Base-by-base conservation (phyloP, 2,797 vertebrate genomes). In the Arvicola amphibius region DNA sequence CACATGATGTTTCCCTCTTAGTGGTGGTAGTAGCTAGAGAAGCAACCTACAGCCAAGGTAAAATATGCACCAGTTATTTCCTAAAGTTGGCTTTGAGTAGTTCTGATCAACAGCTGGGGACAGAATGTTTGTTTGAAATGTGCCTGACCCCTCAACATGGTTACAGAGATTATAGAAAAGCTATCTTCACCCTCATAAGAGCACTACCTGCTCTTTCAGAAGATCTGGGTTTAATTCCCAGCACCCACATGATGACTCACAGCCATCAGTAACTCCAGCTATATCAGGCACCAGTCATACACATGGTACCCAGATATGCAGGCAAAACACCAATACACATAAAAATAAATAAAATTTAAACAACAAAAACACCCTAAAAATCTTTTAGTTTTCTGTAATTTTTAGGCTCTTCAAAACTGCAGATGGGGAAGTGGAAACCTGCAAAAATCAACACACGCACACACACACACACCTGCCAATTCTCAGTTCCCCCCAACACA, bases 401-500 rank as follows among this genome's bases (percentile, higher is more conserved):
- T n/a, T 95, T 87, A 79, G 92, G 53, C 83, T 92, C 94, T 96
- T 34, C 86, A 92, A 56, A 92, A 92, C 23, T 95, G 37, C 8
- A 77, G 56, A 77, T 78, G 73, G 61, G 43, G 46, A 21, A 86
- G 1, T 65, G 1, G 51, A 19, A 59, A 51, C 51, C 63, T 84
- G 4, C n/a, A 96, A 92, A 94, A 92, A 81, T 32, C 3, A 59
- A 92, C 7, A 79, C 46, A 71, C 17, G 71, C 13, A 61, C 29
- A 25, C 37, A 79, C 27, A 59, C 29, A 16, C 51, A 34, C 19
- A 56, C 17, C 5, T 9, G 29, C 21, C 12, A 19, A 92, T 1
- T 37, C 2, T 65, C 34, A 19, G 37, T 87, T 74, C 83, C 78
- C 65, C 87, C 5, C 29, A n/a, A n/a, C n/a, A n/a, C n/a, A n/a